Percentiles rank a stretch among this genome's conserved stretches.
Conservation (phyloP, 1,140 invertebrate genomes). For the Habropoda laboriosa region DNA sequence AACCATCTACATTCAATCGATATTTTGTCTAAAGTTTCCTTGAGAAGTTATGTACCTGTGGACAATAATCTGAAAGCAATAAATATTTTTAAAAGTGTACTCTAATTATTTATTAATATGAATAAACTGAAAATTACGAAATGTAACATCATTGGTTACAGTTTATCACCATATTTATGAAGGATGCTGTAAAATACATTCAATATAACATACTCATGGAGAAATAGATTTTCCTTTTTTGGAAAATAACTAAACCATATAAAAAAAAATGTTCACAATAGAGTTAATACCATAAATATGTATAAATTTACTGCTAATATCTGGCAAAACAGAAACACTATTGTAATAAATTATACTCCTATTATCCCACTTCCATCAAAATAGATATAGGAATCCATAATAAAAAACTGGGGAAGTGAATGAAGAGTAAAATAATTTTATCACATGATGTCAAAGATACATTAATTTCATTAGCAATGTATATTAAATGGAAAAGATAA, state of each 20-base stretch:
- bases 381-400: not conserved
- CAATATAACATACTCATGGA: not conserved
- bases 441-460: not conserved
- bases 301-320: too few relatives aligned
- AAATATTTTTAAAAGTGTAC: not conserved
- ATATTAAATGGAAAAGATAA: not conserved
- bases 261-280: too few relatives aligned
- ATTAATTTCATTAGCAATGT: not conserved
- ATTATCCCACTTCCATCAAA: not conserved
- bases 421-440: not conserved
- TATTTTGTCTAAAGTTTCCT: not conserved
- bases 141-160: not conserved
- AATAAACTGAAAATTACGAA: not conserved
- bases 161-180: not conserved
- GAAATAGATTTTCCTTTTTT: not conserved
- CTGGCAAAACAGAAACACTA: too few relatives aligned
- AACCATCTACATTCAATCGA: too few relatives aligned
- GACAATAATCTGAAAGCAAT: not conserved
- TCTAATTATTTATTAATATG: not conserved
- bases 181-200: too few relatives aligned
- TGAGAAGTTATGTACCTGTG: not conserved
- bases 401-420: not conserved
- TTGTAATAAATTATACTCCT: not conserved
- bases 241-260: not conserved
- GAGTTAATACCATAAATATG: not conserved